Evolutionary conservation across 2,888 invertebrate species (phyloP), one percentile per base, ranked within the genome.

Genomic region (Abscondita cerata): DNA sequence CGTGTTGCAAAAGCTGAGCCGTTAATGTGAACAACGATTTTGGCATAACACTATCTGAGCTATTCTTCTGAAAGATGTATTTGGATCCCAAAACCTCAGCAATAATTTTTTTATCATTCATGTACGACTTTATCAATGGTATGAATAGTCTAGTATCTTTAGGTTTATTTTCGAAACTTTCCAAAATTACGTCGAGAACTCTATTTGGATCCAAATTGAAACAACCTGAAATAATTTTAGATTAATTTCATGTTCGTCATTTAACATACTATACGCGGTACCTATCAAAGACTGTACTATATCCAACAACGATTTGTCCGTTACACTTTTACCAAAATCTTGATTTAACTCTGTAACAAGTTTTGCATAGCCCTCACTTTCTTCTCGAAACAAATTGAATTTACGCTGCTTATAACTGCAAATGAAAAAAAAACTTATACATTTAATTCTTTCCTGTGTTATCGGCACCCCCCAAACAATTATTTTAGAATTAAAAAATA

Each of bases 121-220:
- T 93, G 78, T 97, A 97, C 6, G 91, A 90, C 70, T 89, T 87
- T 57, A 96, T 83, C 52, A 99, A 83, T 0, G 93, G 91, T 76
- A 97, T 90, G 80, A 96, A 98, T 71, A 96, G 84, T 52, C 86
- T 85, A 72, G 89, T 87, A 78, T 91, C 85, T 70, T 91, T 86
- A 0, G 92, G 90, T 56, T 92, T 87, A 68, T 91, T 90, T 79
- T 99, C 98, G 83, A 99, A 98, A 20, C 95, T 93, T 81, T 99
- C 98, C 72, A 99, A 83, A 70, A 99, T 92, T 65, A 98, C 90
- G 78, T 99, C 99, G 68, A 98, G 83, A 11, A 98, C 97, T 75
- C 98, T 86, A 81, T 99, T 99, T 2, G 99, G 99, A 82, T 99
- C 99, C 78, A 99, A 86, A 83, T 98, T 98, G 80, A 99, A 99